A percentile compares a stretch with the other conserved stretches of the same genome.
Evolutionary conservation across 2,113 vertebrate species (phyloP).

Genomic region (Hippocampus comes): DNA sequence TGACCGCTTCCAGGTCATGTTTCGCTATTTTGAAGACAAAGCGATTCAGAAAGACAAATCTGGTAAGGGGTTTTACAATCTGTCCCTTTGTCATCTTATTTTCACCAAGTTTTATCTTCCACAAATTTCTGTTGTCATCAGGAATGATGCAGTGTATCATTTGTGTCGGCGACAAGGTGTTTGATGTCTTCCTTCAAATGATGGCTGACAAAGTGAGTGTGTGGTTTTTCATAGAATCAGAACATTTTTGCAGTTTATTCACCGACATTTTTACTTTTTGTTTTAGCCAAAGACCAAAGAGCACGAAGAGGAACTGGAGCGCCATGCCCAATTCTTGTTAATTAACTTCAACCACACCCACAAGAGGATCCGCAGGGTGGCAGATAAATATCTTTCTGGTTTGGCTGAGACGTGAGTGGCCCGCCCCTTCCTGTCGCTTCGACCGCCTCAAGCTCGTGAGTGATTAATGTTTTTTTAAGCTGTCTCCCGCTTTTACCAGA

Average conservation of each 20-base stretch:
- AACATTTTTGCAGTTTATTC: neutral
- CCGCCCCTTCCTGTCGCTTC: neutral
- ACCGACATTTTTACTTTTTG: conserved; percentile 15
- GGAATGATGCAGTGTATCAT: conserved; percentile 99
- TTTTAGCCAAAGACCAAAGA: conserved; percentile 91
- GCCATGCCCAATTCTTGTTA: conserved; percentile 90
- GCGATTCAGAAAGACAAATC: conserved; percentile 98
- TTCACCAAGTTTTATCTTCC: neutral
- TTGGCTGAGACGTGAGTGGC: conserved; percentile 88
- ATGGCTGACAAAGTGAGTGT: conserved; percentile 91
- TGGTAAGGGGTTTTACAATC: conserved; percentile 69
- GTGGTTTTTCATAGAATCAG: neutral
- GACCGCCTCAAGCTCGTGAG: neutral
- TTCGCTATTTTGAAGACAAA: conserved; percentile 96
- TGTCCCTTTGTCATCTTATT: neutral
- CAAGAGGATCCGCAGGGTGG: conserved; percentile 93
- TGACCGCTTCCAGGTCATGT: conserved; percentile 96
- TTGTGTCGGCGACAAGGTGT: conserved; percentile 93
- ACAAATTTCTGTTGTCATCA: conserved; percentile 33
- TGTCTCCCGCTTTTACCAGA: conserved; percentile 55
- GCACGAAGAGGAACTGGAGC: conserved; percentile 91
- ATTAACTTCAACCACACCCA: conserved; percentile 97
- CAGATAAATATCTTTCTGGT: conserved; percentile 95
- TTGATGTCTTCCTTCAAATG: conserved; percentile 93
- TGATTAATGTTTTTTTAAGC: neutral